A percentile compares a stretch with the other conserved stretches of the same genome.
Evolutionary conservation across 2,797 vertebrate species (phyloP).

Genomic region (Stomatorhinus walkeri): DNA sequence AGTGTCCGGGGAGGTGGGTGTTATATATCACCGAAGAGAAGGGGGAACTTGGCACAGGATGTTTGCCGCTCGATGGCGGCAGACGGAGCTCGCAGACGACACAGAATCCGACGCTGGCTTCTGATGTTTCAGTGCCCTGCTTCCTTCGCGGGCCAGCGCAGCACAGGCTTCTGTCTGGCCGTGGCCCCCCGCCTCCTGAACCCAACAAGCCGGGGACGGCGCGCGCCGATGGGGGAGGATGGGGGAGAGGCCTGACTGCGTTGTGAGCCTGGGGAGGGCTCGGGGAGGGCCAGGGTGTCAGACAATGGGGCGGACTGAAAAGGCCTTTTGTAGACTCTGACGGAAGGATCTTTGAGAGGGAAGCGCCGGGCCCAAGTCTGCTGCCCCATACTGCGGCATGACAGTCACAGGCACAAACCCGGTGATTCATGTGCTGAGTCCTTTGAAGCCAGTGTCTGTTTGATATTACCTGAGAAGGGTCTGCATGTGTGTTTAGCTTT

Average conservation of each 20-base stretch:
- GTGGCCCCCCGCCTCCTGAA: constrained; percentile 28
- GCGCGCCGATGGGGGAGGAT: background rate
- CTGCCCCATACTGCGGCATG: constrained; percentile 56
- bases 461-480: constrained; percentile 55
- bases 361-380: constrained; percentile 53
- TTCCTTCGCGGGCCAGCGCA: constrained; percentile 34
- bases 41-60: constrained; percentile 42
- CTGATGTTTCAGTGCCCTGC: constrained; percentile 60
- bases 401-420: constrained; percentile 48
- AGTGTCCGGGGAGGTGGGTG: background rate
- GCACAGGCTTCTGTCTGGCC: constrained; percentile 29
- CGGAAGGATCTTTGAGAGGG: constrained; percentile 58
- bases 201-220: constrained; percentile 48
- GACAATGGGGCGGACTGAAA: constrained; percentile 58
- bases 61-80: constrained; percentile 38
- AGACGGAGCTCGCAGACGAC: constrained; percentile 59
- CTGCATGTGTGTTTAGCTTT: constrained; percentile 53
- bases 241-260: constrained; percentile 17
- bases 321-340: constrained; percentile 56
- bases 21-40: background rate
- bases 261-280: constrained; percentile 38
- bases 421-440: constrained; percentile 59
- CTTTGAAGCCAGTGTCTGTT: constrained; percentile 67
- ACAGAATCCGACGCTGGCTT: constrained; percentile 49
- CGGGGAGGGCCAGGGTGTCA: constrained; percentile 44